Evolutionary conservation across 2,888 invertebrate species (phyloP).

Genomic region (Lasioglossum leucozonium): DNA sequence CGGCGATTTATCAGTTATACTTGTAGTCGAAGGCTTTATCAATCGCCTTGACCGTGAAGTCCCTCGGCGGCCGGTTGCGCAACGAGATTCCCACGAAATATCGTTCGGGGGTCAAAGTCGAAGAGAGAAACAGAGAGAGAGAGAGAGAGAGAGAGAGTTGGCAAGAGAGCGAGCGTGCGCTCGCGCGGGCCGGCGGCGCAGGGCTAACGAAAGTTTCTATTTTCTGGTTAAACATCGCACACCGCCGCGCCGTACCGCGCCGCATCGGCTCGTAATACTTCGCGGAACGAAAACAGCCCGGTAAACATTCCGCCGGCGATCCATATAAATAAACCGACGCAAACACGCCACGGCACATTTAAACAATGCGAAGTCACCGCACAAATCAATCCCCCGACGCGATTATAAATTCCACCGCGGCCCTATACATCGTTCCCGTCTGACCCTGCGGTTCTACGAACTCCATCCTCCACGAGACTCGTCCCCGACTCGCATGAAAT

Average conservation of each 20-base stretch:
- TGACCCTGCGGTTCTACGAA: not conserved
- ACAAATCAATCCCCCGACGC: slow-evolving; percentile 39
- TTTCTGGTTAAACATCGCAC: slow-evolving; percentile 18
- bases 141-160: not conserved
- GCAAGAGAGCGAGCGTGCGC: not conserved
- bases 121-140: not conserved
- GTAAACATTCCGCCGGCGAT: slow-evolving; percentile 37
- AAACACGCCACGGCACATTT: slow-evolving; percentile 31
- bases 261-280: not conserved
- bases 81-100: not conserved
- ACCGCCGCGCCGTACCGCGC: no score
- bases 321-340: slow-evolving; percentile 44
- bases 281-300: slow-evolving; percentile 47
- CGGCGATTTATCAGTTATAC: not conserved
- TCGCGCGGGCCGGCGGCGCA: not conserved
- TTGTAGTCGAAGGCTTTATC: not conserved
- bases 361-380: slow-evolving; percentile 16
- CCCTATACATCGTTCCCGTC: not conserved
- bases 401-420: slow-evolving; percentile 4
- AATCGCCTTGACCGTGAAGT: slow-evolving; percentile 39
- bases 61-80: not conserved
- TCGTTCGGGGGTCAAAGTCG: slow-evolving; percentile 28
- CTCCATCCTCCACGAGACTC: not conserved
- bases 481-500: not conserved
- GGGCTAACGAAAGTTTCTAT: slow-evolving; percentile 12